phyloP scores from a whole-genome alignment of 2,113 vertebrate species.

The Hippocampus zosterae region DNA sequence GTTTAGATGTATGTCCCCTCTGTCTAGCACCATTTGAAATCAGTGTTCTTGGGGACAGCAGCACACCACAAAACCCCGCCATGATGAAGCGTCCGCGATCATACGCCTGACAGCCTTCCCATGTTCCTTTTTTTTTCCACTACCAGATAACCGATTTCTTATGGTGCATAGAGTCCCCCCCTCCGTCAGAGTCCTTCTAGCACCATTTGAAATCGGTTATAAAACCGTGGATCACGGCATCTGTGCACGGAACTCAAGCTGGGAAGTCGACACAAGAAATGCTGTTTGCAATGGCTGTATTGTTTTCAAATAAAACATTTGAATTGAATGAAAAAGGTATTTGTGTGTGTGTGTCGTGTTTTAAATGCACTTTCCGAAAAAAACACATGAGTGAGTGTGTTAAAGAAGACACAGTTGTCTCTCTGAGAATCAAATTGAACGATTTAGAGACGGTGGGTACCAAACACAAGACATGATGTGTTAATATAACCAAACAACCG shows the following conservation, averaged over 20 bases:
- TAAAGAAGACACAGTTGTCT: not conserved
- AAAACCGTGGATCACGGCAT: conserved; percentile 81
- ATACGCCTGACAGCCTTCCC: not conserved
- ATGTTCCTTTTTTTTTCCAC: conserved; percentile 70
- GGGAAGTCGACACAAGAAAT: not conserved
- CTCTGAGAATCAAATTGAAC: too few species aligned
- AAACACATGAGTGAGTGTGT: too few species aligned
- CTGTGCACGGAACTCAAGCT: conserved; percentile 14
- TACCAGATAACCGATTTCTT: conserved; percentile 98
- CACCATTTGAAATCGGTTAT: conserved; percentile 99
- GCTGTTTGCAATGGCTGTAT: not conserved
- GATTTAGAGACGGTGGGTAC: not conserved
- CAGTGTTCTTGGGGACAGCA: conserved; percentile 78
- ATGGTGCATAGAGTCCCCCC: conserved; percentile 90
- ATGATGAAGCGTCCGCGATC: conserved; percentile 18
- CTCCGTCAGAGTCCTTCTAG: conserved; percentile 81
- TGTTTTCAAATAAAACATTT: not conserved
- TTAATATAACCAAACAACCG: too few species aligned
- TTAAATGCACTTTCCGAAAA: too few species aligned
- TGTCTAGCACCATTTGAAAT: conserved; percentile 88
- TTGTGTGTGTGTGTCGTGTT: too few species aligned
- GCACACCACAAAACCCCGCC: conserved; percentile 38
- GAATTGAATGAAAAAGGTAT: not conserved
- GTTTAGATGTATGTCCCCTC: conserved; percentile 75
- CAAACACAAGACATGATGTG: not conserved